Evolutionary conservation across 2,797 vertebrate species (phyloP).

Genomic region (Diceros bicornis): DNA sequence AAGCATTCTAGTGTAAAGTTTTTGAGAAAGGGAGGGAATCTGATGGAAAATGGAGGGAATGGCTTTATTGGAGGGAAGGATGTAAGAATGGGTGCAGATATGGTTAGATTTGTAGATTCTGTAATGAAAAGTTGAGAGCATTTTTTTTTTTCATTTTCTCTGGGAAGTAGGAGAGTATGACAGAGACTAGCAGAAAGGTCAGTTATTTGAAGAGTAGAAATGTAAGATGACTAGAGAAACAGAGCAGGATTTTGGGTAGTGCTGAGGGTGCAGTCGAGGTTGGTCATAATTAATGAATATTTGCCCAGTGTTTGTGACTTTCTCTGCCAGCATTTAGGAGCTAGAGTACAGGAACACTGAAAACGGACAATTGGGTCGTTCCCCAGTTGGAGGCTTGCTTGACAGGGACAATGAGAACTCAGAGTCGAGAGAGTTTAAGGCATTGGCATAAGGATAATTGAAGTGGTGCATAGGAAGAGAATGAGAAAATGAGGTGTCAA

Average conservation of each 20-base stretch:
- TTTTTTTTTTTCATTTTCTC: background rate
- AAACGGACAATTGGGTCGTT: too few species aligned
- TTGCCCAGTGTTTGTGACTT: background rate
- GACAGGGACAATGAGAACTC: background rate
- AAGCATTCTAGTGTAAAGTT: background rate
- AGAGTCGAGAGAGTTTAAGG: background rate
- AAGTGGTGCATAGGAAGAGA: background rate
- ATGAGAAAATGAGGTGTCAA: background rate
- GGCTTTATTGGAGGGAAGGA: background rate
- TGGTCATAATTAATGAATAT: background rate
- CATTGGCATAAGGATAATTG: background rate
- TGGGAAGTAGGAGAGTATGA: background rate
- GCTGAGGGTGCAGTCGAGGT: fast-evolving
- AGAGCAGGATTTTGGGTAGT: background rate
- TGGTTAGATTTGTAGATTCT: background rate
- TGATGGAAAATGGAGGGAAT: background rate
- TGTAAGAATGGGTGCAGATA: background rate
- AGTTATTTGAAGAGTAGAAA: background rate
- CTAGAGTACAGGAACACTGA: background rate
- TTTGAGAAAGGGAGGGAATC: background rate
- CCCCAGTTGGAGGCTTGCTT: background rate
- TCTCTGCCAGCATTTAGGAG: background rate
- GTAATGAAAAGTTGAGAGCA: background rate
- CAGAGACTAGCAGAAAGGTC: background rate
- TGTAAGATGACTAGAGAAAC: background rate